Evolutionary conservation across 2,797 vertebrate species (phyloP).

Genomic region (Zonotrichia albicollis): DNA sequence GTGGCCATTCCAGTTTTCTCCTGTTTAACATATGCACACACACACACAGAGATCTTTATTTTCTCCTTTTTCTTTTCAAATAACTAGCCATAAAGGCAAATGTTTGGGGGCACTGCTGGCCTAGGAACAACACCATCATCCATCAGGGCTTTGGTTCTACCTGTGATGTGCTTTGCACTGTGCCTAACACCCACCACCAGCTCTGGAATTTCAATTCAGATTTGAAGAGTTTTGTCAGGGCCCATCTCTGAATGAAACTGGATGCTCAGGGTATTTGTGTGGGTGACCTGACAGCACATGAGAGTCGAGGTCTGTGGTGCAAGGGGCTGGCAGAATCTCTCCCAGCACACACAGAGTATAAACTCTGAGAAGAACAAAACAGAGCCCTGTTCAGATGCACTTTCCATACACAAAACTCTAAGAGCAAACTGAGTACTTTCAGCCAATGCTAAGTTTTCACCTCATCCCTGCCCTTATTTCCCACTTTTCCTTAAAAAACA

Average conservation of each 20-base stretch:
- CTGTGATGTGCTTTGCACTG: neutral
- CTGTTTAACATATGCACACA: neutral
- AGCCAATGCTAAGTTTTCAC: neutral
- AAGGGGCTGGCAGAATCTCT: neutral
- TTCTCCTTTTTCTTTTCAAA: neutral
- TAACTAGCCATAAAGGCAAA: neutral
- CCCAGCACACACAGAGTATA: fast-evolving
- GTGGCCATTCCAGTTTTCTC: neutral
- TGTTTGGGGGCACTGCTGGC: neutral
- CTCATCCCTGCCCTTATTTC: neutral
- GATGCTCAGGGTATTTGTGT: neutral
- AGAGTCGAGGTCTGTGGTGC: neutral
- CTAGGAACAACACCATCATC: neutral
- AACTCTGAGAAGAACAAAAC: neutral
- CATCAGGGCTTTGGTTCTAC: fast-evolving
- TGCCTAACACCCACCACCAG: neutral
- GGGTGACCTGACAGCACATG: neutral
- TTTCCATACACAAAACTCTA: neutral
- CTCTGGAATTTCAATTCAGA: neutral
- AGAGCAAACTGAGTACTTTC: neutral
- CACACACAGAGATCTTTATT: neutral
- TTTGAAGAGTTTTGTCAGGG: neutral
- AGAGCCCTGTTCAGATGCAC: neutral
- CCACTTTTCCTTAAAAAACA: neutral
- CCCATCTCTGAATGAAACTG: neutral